Percentiles rank a stretch among this genome's conserved stretches.
These are phyloP conservation scores for Coleophora flavipennella DNA, from an alignment of 2,888 invertebrate species.

Conservation along the genomic window DNA sequence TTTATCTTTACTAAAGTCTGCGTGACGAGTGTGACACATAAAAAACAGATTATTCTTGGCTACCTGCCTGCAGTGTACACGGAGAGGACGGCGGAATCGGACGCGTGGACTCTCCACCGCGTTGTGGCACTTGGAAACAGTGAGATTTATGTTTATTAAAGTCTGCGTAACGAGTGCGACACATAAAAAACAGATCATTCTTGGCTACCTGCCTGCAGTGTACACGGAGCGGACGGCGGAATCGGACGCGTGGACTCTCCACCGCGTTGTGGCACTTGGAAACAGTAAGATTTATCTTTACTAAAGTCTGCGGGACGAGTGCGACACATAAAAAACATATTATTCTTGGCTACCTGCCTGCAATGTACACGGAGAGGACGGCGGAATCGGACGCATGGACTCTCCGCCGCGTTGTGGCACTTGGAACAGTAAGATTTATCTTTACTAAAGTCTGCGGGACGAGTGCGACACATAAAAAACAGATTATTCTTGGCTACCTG, in stretches of 20 bases:
- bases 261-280: conserved; percentile 77
- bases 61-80: too few species aligned
- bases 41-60: too few species aligned
- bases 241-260: conserved; percentile 93
- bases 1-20: too few species aligned
- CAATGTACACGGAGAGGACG: conserved; percentile 85
- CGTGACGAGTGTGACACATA: too few species aligned
- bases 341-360: conserved; percentile 88
- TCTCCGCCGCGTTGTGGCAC: conserved; percentile 85
- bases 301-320: too few species aligned
- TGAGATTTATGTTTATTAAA: conserved; percentile 17
- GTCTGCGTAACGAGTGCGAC: too few species aligned
- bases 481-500: too few species aligned
- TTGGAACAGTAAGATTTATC: too few species aligned
- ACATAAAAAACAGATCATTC: too few species aligned
- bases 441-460: too few species aligned
- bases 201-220: conserved; percentile 87
- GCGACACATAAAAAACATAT: too few species aligned
- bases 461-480: too few species aligned
- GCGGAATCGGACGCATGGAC: conserved; percentile 95
- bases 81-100: conserved; percentile 88
- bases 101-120: conserved; percentile 92
- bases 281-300: conserved; percentile 26
- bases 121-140: conserved; percentile 71
- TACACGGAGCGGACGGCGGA: conserved; percentile 89